Base-by-base conservation (phyloP, 2,797 vertebrate genomes). In the Acropternis orthonyx region DNA sequence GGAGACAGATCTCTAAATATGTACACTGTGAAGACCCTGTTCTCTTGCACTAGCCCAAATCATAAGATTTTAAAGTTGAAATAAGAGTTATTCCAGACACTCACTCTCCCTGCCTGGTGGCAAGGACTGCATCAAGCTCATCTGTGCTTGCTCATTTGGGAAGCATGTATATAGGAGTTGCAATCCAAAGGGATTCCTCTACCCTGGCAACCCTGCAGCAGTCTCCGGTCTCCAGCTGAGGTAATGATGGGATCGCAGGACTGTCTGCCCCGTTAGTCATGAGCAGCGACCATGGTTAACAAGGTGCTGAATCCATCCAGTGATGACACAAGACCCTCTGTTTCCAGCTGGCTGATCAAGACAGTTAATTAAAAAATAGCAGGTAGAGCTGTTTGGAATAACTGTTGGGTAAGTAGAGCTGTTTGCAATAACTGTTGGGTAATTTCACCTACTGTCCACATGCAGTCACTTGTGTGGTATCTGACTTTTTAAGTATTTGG, bases 1-100 rank as follows among this genome's bases (percentile, higher is more conserved):
- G 52, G 54, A 93, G 58, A 54, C 46, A 91, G 52, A 77, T 24
- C n/a, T 43, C 81, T 62, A 83, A 93, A 87, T 88, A 94, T 78
- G 89, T 91, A 80, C 34, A 27, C 58, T 75, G 39, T 14, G 23
- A 86, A 75, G 58, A 81, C 44, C 61, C 65, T 68, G 34, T 59
- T 89, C 75, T 89, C n/a, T 72, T 81, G 58, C 32, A 48, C 10
- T 68, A 75, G 74, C 20, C 36, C 1, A 7, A 80, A 77, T 37
- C 6, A 23, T 51, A 56, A 79, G 68, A 72, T 75, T 75, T 72
- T 41, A 62, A 78, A 59, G 27, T 14, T 56, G 54, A 92, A 93
- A 12, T 39, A 89, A 56, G 72, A 62, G 43, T 62, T 83, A 44
- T 81, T 89, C 43, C 30, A 61, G 66, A 78, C 51, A 55, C 15